A percentile compares a stretch with the other conserved stretches of the same genome.
Evolutionary conservation across 2,113 vertebrate genomes (phyloP).

Genomic region (Rhabdornis inornatus): DNA sequence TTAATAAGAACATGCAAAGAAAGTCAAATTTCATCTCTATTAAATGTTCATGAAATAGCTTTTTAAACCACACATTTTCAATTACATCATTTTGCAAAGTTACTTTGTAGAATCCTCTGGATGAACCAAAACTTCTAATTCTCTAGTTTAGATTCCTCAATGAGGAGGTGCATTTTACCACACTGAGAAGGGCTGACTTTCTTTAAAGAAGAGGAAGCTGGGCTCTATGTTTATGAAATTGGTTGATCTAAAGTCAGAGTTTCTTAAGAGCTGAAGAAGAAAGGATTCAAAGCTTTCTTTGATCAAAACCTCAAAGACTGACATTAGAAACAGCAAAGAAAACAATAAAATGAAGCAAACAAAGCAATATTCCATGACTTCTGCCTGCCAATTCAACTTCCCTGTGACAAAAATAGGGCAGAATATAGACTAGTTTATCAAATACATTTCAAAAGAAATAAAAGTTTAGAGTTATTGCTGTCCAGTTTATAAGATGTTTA

Average conservation of each 20-base stretch:
- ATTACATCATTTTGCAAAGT: not conserved
- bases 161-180: not conserved
- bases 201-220: not conserved
- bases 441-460: not conserved
- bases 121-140: not conserved
- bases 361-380: not conserved
- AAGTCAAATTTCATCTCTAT: not conserved
- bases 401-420: not conserved
- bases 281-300: not conserved
- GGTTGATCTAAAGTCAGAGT: not conserved
- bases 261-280: not conserved
- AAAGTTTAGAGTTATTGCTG: not conserved
- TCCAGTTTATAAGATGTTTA: not conserved
- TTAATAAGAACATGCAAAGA: not conserved
- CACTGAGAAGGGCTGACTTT: not conserved
- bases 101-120: not conserved
- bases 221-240: not conserved
- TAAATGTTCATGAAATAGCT: not conserved
- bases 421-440: not conserved
- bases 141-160: not conserved
- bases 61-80: not conserved
- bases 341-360: not conserved
- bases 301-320: conserved; percentile 16
- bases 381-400: not conserved
- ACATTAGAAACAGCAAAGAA: not conserved